phyloP scores from a whole-genome alignment of 1,140 invertebrate species.

The Neodiprion fabricii region DNA sequence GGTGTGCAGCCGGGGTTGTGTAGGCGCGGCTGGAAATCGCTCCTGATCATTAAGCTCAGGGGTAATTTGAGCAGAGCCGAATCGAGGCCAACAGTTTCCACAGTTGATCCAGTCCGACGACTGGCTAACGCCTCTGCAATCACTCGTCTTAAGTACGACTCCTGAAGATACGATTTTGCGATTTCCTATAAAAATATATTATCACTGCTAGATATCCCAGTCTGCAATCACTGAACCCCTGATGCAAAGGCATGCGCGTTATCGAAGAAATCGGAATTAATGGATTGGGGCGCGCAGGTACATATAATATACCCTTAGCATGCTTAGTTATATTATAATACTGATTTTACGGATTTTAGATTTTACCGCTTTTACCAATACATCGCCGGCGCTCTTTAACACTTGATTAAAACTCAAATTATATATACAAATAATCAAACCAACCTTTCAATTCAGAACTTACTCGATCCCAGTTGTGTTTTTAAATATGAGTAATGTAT shows the following conservation, averaged over 20 bases:
- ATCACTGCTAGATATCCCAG: background rate
- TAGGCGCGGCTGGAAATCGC: constrained; percentile 23
- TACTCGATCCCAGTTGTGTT: background rate
- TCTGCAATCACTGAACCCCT: background rate
- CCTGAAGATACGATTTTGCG: no score
- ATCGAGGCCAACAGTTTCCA: constrained; percentile 15
- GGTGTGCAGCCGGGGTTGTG: constrained; percentile 23
- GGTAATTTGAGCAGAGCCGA: background rate
- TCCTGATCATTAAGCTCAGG: constrained; percentile 16
- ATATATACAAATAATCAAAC: background rate
- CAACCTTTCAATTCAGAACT: background rate
- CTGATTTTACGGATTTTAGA: background rate
- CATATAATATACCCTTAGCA: constrained; percentile 18
- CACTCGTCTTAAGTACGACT: constrained; percentile 29
- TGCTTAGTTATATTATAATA: background rate
- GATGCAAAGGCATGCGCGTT: constrained; percentile 59
- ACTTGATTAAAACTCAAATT: background rate
- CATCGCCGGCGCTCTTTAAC: background rate
- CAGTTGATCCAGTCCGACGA: constrained; percentile 16
- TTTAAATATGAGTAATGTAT: background rate
- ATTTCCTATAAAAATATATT: background rate
- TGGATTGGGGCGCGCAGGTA: constrained; percentile 62
- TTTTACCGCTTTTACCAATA: background rate
- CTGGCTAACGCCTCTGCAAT: constrained; percentile 32
- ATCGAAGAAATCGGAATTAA: constrained; percentile 53